phyloP scores from a whole-genome alignment of 2,888 invertebrate genomes.

The Uropetala carovei region DNA sequence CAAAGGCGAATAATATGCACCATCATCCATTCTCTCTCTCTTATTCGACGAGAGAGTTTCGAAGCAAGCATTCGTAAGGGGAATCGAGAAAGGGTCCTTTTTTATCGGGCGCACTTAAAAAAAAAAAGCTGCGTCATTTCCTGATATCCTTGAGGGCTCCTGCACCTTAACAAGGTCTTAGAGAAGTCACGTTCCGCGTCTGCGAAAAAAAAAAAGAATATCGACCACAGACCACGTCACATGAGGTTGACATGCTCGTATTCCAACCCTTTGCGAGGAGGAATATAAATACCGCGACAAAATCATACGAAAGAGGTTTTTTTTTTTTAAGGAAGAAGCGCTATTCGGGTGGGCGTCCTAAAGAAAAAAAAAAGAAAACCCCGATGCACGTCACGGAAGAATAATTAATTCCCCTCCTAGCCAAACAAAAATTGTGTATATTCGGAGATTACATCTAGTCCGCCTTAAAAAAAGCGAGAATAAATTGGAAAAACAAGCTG shows the following conservation, averaged over 20 bases:
- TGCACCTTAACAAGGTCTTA: constrained; percentile 12
- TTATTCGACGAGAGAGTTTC: neutral
- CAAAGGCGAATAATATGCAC: neutral
- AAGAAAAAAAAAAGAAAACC: no score
- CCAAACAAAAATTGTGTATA: neutral
- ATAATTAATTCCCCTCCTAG: neutral
- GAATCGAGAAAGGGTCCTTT: neutral
- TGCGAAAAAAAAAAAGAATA: constrained; percentile 21
- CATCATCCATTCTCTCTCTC: neutral
- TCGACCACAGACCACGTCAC: neutral
- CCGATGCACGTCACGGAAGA: neutral
- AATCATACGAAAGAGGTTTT: neutral
- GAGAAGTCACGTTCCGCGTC: neutral
- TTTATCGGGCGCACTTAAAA: neutral
- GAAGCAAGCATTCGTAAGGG: neutral
- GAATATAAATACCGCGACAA: constrained; percentile 13
- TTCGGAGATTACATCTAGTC: no score
- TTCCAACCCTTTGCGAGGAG: neutral
- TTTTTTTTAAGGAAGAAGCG: neutral
- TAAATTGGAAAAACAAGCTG: no score
- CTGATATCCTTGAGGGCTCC: neutral
- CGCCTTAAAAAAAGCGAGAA: no score
- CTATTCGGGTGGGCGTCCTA: neutral
- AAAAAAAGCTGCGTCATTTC: neutral
- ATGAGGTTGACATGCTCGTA: neutral